phyloP scores from a whole-genome alignment of 2,888 invertebrate genomes.

The Halictus ligatus region DNA sequence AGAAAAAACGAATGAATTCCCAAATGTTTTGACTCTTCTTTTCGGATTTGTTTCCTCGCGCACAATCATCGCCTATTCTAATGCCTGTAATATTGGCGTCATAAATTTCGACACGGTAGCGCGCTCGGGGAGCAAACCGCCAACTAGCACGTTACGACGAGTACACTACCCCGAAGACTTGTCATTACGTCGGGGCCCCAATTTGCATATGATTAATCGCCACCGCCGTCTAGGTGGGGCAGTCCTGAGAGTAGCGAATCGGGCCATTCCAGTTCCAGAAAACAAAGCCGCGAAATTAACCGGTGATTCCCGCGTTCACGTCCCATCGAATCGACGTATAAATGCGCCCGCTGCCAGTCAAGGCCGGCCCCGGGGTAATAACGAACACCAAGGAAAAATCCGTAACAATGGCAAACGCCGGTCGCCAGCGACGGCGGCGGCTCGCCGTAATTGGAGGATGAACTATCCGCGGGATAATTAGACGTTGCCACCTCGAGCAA shows the following conservation, averaged over 20 bases:
- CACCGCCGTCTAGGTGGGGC: neutral
- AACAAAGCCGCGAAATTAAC: conserved; percentile 20
- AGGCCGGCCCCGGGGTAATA: conserved; percentile 50
- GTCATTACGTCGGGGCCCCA: neutral
- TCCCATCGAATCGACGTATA: conserved; percentile 44
- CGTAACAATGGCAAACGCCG: conserved; percentile 60
- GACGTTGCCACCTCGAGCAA: conserved; percentile 72
- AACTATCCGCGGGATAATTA: conserved; percentile 77
- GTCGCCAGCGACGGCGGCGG: conserved; percentile 65
- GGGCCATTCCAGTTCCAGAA: conserved; percentile 12
- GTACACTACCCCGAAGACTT: neutral
- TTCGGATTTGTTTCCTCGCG: neutral
- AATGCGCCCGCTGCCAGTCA: conserved; percentile 48
- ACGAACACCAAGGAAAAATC: conserved; percentile 60
- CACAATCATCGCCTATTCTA: neutral
- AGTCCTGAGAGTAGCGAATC: neutral
- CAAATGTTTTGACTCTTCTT: neutral
- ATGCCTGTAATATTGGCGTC: neutral
- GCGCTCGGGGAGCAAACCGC: neutral
- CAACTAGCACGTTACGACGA: neutral
- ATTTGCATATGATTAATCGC: conserved; percentile 35
- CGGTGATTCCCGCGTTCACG: neutral
- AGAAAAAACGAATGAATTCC: neutral
- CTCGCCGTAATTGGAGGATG: conserved; percentile 76
- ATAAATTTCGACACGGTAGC: conserved; percentile 7